A percentile compares a stretch with the other conserved stretches of the same genome.
These are phyloP conservation scores for Cottoperca gobio DNA, from an alignment of 2,797 vertebrate genomes.

Conservation along the genomic window DNA sequence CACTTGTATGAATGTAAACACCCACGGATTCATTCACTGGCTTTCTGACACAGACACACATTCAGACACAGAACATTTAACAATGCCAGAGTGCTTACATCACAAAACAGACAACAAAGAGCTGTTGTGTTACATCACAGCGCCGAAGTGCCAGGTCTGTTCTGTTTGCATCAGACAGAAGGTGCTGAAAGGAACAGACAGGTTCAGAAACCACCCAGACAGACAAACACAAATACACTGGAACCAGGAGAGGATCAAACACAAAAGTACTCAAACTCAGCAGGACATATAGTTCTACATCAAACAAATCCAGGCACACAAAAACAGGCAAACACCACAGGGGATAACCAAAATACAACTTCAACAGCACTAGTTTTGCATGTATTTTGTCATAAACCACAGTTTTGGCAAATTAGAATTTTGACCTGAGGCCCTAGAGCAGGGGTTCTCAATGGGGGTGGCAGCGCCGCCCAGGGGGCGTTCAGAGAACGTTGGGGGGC, in stretches of 20 bases:
- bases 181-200: constrained; percentile 10
- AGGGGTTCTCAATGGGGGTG: no score
- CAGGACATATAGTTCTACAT: background rate
- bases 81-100: constrained; percentile 45
- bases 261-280: background rate
- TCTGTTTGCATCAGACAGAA: constrained; percentile 4
- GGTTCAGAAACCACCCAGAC: background rate
- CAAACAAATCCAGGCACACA: background rate
- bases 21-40: constrained; percentile 11
- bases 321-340: background rate
- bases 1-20: background rate
- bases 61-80: constrained; percentile 22
- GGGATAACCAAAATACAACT: background rate
- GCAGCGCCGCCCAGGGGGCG: no score
- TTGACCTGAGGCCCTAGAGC: no score
- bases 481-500: no score
- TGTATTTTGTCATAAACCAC: background rate
- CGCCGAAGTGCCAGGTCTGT: constrained; percentile 8
- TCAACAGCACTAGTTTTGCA: background rate
- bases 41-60: constrained; percentile 7
- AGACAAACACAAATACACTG: constrained; percentile 10
- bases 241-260: constrained; percentile 17
- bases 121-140: constrained; percentile 50
- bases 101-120: constrained; percentile 42
- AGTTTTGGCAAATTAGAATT: background rate